phyloP scores from a whole-genome alignment of 1,140 invertebrate genomes.

The Argopecten irradians region DNA sequence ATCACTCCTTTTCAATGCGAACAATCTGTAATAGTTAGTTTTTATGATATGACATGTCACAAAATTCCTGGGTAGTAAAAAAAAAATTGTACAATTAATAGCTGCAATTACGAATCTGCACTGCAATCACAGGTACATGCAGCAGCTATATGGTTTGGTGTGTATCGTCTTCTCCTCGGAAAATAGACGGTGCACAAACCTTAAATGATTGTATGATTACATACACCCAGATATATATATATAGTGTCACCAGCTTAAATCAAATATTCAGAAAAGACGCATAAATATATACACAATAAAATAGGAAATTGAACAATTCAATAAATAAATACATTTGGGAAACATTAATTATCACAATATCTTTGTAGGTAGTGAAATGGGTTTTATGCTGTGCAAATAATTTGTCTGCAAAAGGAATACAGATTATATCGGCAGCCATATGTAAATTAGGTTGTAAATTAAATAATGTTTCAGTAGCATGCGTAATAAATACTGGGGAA shows the following conservation, averaged over 20 bases:
- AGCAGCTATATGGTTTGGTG: not conserved
- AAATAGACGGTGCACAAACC: too few species aligned
- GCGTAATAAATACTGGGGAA: not conserved
- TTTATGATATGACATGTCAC: not conserved
- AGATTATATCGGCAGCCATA: not conserved
- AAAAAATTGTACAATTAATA: too few species aligned
- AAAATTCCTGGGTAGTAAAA: not conserved
- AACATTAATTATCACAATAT: not conserved
- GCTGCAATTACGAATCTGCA: too few species aligned
- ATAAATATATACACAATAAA: not conserved
- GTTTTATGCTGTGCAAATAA: not conserved
- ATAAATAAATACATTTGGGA: not conserved
- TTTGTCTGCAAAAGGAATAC: not conserved
- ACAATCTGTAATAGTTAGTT: not conserved
- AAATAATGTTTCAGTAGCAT: not conserved
- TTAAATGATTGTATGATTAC: not conserved
- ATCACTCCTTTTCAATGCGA: not conserved
- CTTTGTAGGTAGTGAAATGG: not conserved
- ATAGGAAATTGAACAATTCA: not conserved
- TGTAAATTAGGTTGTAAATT: constrained; percentile 14
- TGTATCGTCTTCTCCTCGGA: not conserved
- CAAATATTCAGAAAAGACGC: not conserved
- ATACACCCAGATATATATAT: not conserved
- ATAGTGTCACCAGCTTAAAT: not conserved
- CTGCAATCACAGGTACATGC: too few species aligned